Evolutionary conservation across 2,888 invertebrate genomes (phyloP).

Genomic region (Eristalis intricaria): DNA sequence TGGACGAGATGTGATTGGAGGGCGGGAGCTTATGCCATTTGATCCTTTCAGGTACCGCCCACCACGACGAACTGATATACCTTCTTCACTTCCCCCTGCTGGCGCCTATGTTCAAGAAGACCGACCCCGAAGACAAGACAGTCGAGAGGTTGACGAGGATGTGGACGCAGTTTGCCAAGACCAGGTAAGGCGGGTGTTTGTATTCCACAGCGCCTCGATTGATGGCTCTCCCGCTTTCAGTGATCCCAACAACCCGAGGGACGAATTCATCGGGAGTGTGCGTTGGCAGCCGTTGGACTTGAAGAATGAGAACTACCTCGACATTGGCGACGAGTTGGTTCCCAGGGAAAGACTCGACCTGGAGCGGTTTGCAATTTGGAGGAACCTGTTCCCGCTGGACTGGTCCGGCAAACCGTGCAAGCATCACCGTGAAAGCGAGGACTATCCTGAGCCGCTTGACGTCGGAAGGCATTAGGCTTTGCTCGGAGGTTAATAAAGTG

Average conservation of each 20-base stretch:
- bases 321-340: constrained; percentile 76
- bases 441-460: constrained; percentile 42
- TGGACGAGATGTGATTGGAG: neutral
- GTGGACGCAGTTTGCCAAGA: constrained; percentile 80
- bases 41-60: constrained; percentile 79
- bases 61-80: constrained; percentile 82
- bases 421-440: neutral
- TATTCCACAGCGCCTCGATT: neutral
- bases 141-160: constrained; percentile 81
- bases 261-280: constrained; percentile 75
- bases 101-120: constrained; percentile 78
- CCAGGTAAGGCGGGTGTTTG: constrained; percentile 73
- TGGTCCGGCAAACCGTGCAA: constrained; percentile 45
- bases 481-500: neutral
- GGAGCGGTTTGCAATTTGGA: constrained; percentile 73
- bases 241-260: constrained; percentile 77
- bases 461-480: neutral
- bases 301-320: constrained; percentile 75
- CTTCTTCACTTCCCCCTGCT: constrained; percentile 77
- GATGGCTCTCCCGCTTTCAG: constrained; percentile 67
- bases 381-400: constrained; percentile 71
- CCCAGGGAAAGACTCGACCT: constrained; percentile 72
- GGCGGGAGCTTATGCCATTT: neutral
- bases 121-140: constrained; percentile 80
- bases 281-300: constrained; percentile 76